Evolutionary conservation across 2,888 invertebrate genomes (phyloP).

Genomic region (Drosophila pseudotalamancana): DNA sequence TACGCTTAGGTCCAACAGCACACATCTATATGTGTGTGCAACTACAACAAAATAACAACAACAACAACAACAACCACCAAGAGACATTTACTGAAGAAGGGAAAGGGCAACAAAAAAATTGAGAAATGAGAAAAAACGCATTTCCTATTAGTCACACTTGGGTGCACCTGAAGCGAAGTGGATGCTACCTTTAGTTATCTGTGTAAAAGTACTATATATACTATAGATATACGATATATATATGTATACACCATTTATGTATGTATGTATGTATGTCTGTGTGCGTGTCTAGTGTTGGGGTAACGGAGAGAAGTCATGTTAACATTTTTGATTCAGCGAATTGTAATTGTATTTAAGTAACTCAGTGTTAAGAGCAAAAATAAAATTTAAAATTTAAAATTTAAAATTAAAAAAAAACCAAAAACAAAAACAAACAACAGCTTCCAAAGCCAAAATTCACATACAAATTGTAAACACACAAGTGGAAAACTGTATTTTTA

Average conservation of each 20-base stretch:
- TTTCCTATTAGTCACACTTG: constrained; percentile 48
- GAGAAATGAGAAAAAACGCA: constrained; percentile 27
- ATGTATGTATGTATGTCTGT: constrained; percentile 16
- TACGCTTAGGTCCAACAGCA: constrained; percentile 33
- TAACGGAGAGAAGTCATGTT: constrained; percentile 39
- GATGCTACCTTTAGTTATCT: constrained; percentile 29
- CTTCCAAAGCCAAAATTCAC: constrained; percentile 66
- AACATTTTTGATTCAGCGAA: constrained; percentile 54
- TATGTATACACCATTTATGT: constrained; percentile 11
- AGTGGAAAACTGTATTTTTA: constrained; percentile 71
- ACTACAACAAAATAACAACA: constrained; percentile 4
- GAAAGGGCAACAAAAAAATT: not conserved
- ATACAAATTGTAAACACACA: constrained; percentile 31
- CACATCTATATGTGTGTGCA: constrained; percentile 4
- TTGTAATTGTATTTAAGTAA: constrained; percentile 42
- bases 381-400: no score
- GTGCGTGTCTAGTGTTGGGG: not conserved
- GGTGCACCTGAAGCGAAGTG: constrained; percentile 28
- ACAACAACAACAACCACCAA: constrained; percentile 33
- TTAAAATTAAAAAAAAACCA: no score
- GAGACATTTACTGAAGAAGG: constrained; percentile 46
- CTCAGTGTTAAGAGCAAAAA: constrained; percentile 54
- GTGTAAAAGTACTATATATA: constrained; percentile 21
- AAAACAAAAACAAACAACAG: constrained; percentile 16
- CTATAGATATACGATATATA: constrained; percentile 13